Percentiles rank a stretch among this genome's conserved stretches.
Evolutionary conservation across 2,888 invertebrate genomes (phyloP).

Genomic region (Heliconius aoede): DNA sequence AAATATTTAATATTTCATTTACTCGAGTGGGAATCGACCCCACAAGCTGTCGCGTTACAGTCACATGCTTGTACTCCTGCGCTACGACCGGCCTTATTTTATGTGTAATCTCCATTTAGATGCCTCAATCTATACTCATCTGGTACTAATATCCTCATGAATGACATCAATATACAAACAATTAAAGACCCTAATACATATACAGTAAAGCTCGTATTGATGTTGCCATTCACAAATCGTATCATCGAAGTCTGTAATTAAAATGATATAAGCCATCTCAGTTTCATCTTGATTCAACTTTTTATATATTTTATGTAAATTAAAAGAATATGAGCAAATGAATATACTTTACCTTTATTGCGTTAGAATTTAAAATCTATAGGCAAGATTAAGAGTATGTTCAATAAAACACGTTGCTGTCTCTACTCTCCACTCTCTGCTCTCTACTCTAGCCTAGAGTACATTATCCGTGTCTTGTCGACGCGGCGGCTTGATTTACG

Average conservation of each 20-base stretch:
- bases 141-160: not conserved
- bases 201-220: not conserved
- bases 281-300: slow-evolving; percentile 21
- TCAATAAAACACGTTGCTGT: no score
- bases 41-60: no score
- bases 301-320: slow-evolving; percentile 23
- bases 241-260: slow-evolving; percentile 1
- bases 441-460: not conserved
- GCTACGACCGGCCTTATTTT: not conserved
- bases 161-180: not conserved
- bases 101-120: not conserved
- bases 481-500: no score
- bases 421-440: not conserved
- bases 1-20: no score
- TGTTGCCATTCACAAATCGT: not conserved
- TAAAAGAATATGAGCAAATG: slow-evolving; percentile 13
- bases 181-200: not conserved
- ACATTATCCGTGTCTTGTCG: slow-evolving; percentile 3
- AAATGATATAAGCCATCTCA: slow-evolving; percentile 22
- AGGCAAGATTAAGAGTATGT: no score
- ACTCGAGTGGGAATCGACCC: no score
- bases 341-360: not conserved
- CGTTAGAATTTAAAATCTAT: not conserved
- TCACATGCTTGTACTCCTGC: no score
- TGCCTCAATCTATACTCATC: not conserved